phyloP scores from a whole-genome alignment of 2,113 vertebrate genomes.

The Notechis scutatus region DNA sequence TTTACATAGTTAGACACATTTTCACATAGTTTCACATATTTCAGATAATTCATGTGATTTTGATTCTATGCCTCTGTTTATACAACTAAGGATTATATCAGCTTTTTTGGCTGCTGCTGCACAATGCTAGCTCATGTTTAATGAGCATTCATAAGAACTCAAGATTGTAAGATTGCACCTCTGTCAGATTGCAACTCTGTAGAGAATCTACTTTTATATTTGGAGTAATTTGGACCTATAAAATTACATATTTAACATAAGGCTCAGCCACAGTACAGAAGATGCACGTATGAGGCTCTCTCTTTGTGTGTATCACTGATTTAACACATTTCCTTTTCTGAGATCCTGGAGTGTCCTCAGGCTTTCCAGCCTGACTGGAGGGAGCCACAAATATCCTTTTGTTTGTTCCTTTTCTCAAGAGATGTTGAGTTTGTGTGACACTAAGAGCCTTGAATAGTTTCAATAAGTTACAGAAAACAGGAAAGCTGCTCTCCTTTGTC shows the following conservation, averaged over 20 bases:
- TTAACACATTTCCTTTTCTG: constrained; percentile 1
- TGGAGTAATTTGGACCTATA: constrained; percentile 22
- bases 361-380: constrained; percentile 20
- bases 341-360: constrained; percentile 5
- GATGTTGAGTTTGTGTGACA: not conserved
- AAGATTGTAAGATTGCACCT: too few species aligned
- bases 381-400: not conserved
- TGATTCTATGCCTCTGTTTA: too few species aligned
- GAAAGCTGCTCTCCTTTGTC: rapidly evolving
- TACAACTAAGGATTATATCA: too few species aligned
- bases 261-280: not conserved
- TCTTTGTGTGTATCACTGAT: not conserved
- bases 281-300: not conserved
- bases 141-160: too few species aligned
- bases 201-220: not conserved
- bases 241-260: constrained; percentile 28
- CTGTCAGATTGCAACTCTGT: not conserved
- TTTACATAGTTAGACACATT: too few species aligned
- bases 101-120: too few species aligned
- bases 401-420: not conserved
- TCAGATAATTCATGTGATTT: too few species aligned
- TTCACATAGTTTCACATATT: too few species aligned
- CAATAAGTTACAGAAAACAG: not conserved
- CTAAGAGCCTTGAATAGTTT: not conserved
- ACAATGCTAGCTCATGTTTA: too few species aligned